These are phyloP conservation scores for Neoniphon sammara DNA, from an alignment of 2,797 vertebrate genomes.

Conservation along the genomic window DNA sequence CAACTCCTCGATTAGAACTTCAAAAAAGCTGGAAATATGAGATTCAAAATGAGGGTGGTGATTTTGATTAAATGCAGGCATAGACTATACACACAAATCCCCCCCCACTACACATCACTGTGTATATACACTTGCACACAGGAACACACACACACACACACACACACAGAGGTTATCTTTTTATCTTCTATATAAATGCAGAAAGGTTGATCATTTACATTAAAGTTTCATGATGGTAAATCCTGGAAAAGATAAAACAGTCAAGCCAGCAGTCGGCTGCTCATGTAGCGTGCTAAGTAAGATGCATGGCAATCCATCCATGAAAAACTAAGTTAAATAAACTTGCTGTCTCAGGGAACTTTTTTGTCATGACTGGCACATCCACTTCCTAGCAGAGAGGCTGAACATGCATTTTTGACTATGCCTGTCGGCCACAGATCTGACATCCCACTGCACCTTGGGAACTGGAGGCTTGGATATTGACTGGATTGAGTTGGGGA, in stretches of 20 bases:
- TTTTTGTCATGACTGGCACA: constrained; percentile 73
- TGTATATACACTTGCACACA: neutral
- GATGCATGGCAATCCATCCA: constrained; percentile 63
- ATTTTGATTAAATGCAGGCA: too few species aligned
- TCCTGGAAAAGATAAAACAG: constrained; percentile 66
- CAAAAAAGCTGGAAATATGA: too few species aligned
- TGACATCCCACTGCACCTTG: constrained; percentile 72
- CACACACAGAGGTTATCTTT: constrained; percentile 31
- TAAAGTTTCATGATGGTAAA: constrained; percentile 43
- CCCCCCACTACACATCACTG: neutral
- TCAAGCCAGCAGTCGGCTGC: constrained; percentile 50
- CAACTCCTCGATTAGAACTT: too few species aligned
- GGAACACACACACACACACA: neutral
- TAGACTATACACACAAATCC: too few species aligned
- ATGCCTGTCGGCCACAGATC: constrained; percentile 70
- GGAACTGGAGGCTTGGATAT: constrained; percentile 63
- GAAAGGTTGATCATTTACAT: constrained; percentile 38
- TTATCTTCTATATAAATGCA: constrained; percentile 27
- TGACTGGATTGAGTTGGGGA: constrained; percentile 60
- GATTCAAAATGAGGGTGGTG: too few species aligned
- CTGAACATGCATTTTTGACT: constrained; percentile 79
- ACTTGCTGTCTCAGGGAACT: constrained; percentile 75
- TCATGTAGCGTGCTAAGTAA: constrained; percentile 51
- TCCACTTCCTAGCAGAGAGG: constrained; percentile 70
- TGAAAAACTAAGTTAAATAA: constrained; percentile 68